Percentiles rank a stretch among this genome's conserved stretches.
phyloP scores from a whole-genome alignment of 2,797 vertebrate species.

The Eleutherodactylus coqui region DNA sequence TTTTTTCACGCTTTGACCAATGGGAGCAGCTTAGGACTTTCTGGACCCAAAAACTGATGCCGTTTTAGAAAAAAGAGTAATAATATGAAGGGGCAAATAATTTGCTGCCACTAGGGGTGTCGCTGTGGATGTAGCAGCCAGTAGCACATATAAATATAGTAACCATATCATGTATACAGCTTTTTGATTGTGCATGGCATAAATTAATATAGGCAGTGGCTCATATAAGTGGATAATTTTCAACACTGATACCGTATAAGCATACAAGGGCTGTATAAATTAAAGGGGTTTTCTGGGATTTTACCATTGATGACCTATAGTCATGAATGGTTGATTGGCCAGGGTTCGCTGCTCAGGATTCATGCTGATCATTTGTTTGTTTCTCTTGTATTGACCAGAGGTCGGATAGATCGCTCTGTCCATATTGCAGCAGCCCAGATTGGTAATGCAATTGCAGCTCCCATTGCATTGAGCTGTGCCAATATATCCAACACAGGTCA shows the following conservation, averaged over 20 bases:
- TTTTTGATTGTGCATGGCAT: background rate
- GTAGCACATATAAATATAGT: background rate
- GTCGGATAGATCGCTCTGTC: too few relatives aligned
- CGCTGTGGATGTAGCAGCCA: background rate
- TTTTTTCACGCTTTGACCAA: background rate
- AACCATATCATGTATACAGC: background rate
- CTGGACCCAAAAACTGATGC: background rate
- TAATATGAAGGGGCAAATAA: background rate
- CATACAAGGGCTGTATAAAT: background rate
- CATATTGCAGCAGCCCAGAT: too few relatives aligned
- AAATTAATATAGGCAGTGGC: background rate
- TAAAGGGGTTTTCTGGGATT: too few relatives aligned
- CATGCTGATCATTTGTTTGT: too few relatives aligned
- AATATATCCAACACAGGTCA: too few relatives aligned
- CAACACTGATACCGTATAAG: background rate
- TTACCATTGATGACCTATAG: too few relatives aligned
- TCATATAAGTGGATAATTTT: background rate
- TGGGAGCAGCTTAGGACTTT: background rate
- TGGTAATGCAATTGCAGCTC: too few relatives aligned
- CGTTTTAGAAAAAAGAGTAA: background rate
- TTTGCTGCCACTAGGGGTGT: background rate
- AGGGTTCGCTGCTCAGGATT: too few relatives aligned
- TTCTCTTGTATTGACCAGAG: too few relatives aligned
- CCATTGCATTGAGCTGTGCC: too few relatives aligned
- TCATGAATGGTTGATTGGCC: too few relatives aligned